Evolutionary conservation across 2,113 vertebrate species (phyloP).

Genomic region (Alethe diademata): DNA sequence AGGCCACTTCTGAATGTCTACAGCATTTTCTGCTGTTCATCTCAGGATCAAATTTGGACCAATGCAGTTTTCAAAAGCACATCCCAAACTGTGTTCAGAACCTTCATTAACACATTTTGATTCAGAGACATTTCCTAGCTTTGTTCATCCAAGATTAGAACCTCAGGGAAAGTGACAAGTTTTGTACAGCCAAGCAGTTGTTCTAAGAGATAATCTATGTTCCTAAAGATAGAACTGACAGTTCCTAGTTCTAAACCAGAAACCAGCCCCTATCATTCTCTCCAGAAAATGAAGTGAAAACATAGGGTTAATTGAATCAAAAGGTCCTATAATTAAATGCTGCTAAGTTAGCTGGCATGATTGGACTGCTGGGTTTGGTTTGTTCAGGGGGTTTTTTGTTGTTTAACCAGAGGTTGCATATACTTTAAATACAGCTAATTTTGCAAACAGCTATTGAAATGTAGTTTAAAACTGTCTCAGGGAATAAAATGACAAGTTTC

Average conservation of each 20-base stretch:
- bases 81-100: neutral
- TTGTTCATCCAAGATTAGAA: neutral
- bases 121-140: neutral
- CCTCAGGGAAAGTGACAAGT: neutral
- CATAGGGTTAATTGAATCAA: slow-evolving; percentile 6
- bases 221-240: neutral
- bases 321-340: slow-evolving; percentile 8
- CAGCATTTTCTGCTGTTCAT: neutral
- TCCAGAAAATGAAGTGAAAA: slow-evolving; percentile 21
- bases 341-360: neutral
- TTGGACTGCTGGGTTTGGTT: neutral
- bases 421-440: neutral
- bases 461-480: neutral
- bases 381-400: neutral
- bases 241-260: neutral
- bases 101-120: rapidly evolving
- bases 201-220: neutral
- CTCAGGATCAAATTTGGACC: neutral
- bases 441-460: neutral
- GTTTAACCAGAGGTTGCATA: neutral
- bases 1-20: neutral
- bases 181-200: neutral
- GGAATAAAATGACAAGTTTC: neutral
- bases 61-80: neutral
- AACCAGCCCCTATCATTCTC: neutral